Evolutionary conservation across 2,797 vertebrate genomes (phyloP).

Genomic region (Threskiornis aethiopicus): DNA sequence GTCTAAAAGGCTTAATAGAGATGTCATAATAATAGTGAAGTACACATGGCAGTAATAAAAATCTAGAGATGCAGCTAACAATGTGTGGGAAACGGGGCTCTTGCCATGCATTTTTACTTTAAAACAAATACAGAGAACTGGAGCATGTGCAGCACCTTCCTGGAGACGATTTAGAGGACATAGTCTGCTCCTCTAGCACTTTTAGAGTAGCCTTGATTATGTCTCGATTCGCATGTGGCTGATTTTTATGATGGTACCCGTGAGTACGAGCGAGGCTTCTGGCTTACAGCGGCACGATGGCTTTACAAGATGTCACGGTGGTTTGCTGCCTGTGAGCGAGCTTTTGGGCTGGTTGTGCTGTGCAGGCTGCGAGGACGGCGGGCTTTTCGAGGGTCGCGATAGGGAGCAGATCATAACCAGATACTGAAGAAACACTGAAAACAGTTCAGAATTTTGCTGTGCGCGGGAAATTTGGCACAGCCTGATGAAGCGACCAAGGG

Average conservation of each 20-base stretch:
- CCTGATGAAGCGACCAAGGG: background rate
- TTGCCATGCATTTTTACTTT: background rate
- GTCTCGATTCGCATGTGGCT: background rate
- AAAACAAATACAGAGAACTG: background rate
- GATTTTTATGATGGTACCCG: background rate
- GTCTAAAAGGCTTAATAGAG: background rate
- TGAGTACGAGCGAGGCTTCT: background rate
- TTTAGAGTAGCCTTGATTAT: rapidly evolving
- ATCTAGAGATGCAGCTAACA: background rate
- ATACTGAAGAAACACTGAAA: background rate
- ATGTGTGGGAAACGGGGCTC: rapidly evolving
- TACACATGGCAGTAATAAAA: background rate
- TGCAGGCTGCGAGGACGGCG: background rate
- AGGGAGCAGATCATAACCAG: background rate
- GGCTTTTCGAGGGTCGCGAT: background rate
- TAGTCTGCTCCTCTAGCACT: rapidly evolving
- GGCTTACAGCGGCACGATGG: rapidly evolving
- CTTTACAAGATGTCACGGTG: background rate
- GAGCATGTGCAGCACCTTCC: background rate
- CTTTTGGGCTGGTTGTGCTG: background rate
- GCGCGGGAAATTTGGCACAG: background rate
- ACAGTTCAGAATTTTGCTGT: background rate
- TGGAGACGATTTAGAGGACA: rapidly evolving
- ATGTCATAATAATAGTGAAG: no score
- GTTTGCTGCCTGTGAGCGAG: background rate